Base-by-base conservation (phyloP, 92 coral and sea anemone species). In the Phenganax subtilis region DNA sequence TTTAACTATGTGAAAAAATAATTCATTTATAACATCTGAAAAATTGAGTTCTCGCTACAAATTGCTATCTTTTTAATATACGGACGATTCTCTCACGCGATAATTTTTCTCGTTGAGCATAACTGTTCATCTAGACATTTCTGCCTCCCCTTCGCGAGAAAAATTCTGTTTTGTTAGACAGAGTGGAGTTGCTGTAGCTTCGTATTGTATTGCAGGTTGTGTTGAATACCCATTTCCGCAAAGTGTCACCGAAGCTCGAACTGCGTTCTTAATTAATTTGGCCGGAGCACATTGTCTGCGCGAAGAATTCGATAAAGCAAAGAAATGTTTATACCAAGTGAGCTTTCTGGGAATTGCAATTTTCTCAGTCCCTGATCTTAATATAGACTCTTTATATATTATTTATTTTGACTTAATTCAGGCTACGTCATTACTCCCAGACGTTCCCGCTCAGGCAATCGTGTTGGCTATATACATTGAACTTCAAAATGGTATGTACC, bases 221-320 rank as follows among this genome's bases (percentile, higher is more conserved):
- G 51, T 71, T 55, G 20, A 11, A 52, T 70, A 87, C 57, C 86
- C 63, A 54, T 94, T 90, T 60, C 98, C 98, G 2, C 91, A 92
- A 86, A 85, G 89, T 16, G 75, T 87, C 37, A 84, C 60, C 57
- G 98, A 94, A 83, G 97, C 89, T 15, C 86, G 93, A 57, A 90
- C 96, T 10, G 72, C 91, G 6, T 87, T 94, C 56, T 87, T 94
- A 28, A 86, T 87, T 28, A 94, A 94, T 75, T 86, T 94, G 20
- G 97, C 98, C 53, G 92, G 97, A 15, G 90, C 96, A 51, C 91
- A 90, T 84, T 87, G 97, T 72, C 85, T 94, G 37, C 89, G 94
- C 60, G 87, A 89, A 73, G 98, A 94, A 69, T 90, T 86, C 76
- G 98, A 94, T 81, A 94, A 94, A 74, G 98, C 97, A 6, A 90